phyloP scores from a whole-genome alignment of 2,113 vertebrate species.

The Sciurus niger region DNA sequence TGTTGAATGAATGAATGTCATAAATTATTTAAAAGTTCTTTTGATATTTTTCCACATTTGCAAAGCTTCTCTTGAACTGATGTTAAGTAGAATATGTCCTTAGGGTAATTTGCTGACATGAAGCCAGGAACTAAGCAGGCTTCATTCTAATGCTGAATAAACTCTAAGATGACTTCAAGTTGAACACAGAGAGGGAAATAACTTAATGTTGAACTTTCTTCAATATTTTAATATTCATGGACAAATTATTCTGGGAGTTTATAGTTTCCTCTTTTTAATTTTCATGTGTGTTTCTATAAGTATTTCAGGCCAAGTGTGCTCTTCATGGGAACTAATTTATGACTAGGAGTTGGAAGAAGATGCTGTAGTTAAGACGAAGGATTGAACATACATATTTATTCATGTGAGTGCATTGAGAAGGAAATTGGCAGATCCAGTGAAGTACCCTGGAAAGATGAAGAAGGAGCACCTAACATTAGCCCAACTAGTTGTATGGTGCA shows the following conservation, averaged over 20 bases:
- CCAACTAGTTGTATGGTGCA: not conserved
- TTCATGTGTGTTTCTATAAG: not conserved
- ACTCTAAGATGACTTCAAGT: slow-evolving; percentile 19
- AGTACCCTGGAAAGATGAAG: not conserved
- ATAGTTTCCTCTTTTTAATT: not conserved
- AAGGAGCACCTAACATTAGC: not conserved
- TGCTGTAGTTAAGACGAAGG: not conserved
- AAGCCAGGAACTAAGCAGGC: not conserved
- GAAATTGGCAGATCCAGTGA: not conserved
- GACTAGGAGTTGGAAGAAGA: not conserved
- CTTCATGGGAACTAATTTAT: slow-evolving; percentile 11
- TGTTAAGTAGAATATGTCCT: slow-evolving; percentile 51
- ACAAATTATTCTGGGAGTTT: slow-evolving; percentile 16
- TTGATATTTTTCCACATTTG: slow-evolving; percentile 40
- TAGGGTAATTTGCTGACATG: slow-evolving; percentile 56
- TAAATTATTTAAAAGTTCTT: slow-evolving; percentile 57
- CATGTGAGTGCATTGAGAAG: not conserved
- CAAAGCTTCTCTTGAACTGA: slow-evolving; percentile 34
- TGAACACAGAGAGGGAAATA: not conserved
- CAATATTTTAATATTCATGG: slow-evolving; percentile 17
- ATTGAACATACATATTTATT: not conserved
- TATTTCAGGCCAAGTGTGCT: not conserved
- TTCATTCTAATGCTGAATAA: not conserved
- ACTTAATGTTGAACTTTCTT: slow-evolving; percentile 13
- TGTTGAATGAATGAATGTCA: slow-evolving; percentile 27